These are phyloP conservation scores for Plectus sambesii DNA, from an alignment of 1,140 invertebrate genomes.

Conservation along the genomic window DNA sequence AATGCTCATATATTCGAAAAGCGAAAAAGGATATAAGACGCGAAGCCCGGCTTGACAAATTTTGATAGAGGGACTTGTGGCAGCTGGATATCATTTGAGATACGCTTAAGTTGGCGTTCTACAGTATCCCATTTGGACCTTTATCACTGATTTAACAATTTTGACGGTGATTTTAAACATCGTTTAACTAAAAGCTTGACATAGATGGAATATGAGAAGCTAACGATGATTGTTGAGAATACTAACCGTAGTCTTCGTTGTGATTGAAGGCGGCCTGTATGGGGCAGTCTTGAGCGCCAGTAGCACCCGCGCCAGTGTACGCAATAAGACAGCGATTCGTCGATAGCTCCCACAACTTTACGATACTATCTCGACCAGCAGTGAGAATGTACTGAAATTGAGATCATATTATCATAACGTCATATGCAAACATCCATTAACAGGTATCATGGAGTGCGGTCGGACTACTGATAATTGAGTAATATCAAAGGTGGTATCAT, in stretches of 20 bases:
- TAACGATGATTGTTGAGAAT: too few species aligned
- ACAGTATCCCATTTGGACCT: too few species aligned
- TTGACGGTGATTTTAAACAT: too few species aligned
- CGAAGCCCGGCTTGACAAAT: too few species aligned
- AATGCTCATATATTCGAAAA: constrained; percentile 22
- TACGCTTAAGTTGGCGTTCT: too few species aligned
- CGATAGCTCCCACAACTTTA: constrained; percentile 94
- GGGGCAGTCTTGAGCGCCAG: constrained; percentile 46
- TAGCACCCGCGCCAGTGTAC: constrained; percentile 57
- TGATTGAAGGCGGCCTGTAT: constrained; percentile 94
- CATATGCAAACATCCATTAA: constrained; percentile 2
- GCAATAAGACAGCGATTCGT: constrained; percentile 88
- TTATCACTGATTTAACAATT: too few species aligned
- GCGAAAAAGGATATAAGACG: too few species aligned
- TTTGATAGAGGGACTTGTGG: too few species aligned
- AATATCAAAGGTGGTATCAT: constrained; percentile 17
- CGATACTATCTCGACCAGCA: constrained; percentile 85
- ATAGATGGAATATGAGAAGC: too few species aligned
- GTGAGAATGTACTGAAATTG: constrained; percentile 72
- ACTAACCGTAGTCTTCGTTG: constrained; percentile 75
- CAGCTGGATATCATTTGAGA: too few species aligned
- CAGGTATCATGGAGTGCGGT: neutral
- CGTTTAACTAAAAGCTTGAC: too few species aligned
- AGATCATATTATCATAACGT: constrained; percentile 5
- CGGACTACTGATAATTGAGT: constrained; percentile 11